A percentile compares a stretch with the other conserved stretches of the same genome.
phyloP scores from a whole-genome alignment of 2,797 vertebrate genomes.

The Arrhamphus sclerolepis region DNA sequence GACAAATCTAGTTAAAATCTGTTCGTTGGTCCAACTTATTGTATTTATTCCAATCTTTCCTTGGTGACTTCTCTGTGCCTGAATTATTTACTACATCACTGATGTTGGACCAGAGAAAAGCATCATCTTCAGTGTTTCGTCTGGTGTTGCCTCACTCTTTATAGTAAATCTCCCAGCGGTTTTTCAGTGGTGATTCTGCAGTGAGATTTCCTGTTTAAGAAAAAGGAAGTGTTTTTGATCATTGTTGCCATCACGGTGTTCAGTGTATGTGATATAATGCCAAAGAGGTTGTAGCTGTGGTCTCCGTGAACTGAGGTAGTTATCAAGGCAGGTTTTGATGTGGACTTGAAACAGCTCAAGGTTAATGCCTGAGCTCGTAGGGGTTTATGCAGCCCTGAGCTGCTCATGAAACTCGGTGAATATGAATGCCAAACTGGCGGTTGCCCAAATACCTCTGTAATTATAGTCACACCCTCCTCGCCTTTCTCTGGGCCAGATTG shows the following conservation, averaged over 20 bases:
- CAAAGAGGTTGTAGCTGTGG: constrained; percentile 37
- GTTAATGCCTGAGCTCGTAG: constrained; percentile 62
- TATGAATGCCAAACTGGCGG: constrained; percentile 62
- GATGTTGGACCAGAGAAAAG: too few species aligned
- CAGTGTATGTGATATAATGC: constrained; percentile 1
- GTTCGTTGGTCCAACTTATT: too few species aligned
- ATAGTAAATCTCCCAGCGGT: too few species aligned
- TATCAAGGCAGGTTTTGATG: constrained; percentile 49
- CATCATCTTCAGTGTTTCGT: too few species aligned
- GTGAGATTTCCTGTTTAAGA: constrained; percentile 15
- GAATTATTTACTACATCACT: too few species aligned
- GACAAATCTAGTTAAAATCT: too few species aligned
- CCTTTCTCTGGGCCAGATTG: constrained; percentile 59
- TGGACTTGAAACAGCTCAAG: constrained; percentile 60
- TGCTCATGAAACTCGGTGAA: constrained; percentile 58
- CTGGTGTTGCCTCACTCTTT: too few species aligned
- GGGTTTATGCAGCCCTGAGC: constrained; percentile 56
- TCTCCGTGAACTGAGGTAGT: constrained; percentile 34
- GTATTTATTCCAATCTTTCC: too few species aligned
- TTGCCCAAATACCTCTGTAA: constrained; percentile 71
- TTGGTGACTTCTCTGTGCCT: too few species aligned
- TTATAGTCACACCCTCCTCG: constrained; percentile 70
- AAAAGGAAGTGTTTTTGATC: constrained; percentile 3
- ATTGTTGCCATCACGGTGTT: constrained; percentile 21
- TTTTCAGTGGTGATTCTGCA: constrained; percentile 9